Evolutionary conservation across 2,797 vertebrate genomes (phyloP).

Genomic region (Cygnus olor): DNA sequence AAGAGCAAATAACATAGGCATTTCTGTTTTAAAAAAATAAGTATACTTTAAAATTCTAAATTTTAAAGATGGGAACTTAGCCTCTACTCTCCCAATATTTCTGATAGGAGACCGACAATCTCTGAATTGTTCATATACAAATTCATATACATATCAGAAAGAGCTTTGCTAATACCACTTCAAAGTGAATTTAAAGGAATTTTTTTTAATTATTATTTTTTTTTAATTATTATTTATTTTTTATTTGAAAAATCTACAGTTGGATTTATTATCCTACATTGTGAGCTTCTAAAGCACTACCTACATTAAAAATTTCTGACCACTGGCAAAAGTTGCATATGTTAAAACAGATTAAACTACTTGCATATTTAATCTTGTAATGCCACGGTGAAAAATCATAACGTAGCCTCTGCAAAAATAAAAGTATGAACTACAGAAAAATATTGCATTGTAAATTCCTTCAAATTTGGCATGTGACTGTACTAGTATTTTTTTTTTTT

Average conservation of each 20-base stretch:
- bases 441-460: background rate
- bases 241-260: background rate
- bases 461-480: background rate
- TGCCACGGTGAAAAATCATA: background rate
- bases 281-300: background rate
- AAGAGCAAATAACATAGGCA: background rate
- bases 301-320: background rate
- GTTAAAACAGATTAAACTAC: background rate
- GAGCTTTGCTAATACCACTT: background rate
- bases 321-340: background rate
- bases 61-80: background rate
- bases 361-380: background rate
- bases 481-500: background rate
- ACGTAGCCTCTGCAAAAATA: background rate
- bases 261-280: background rate
- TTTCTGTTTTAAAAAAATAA: background rate
- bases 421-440: background rate
- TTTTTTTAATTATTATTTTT: too few relatives aligned
- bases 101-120: background rate
- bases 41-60: background rate
- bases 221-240: too few relatives aligned
- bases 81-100: rapidly evolving
- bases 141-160: background rate
- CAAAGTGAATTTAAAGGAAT: background rate
- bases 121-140: background rate